Conservation (phyloP, 1,140 invertebrate genomes). For the Cotesia typhae region DNA sequence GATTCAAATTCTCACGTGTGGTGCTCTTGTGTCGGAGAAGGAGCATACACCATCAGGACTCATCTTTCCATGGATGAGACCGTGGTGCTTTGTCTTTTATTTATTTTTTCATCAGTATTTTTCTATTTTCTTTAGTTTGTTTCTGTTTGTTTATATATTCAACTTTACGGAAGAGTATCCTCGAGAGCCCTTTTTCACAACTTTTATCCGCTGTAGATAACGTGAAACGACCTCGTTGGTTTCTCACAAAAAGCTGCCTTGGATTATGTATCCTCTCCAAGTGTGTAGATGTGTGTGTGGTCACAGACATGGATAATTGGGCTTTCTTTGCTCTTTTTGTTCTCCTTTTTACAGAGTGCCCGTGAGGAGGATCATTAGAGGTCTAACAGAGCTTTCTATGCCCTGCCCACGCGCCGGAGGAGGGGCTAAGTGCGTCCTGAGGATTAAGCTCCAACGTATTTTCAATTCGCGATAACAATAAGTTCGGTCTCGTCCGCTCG, state of each 20-base stretch:
- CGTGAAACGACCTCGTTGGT: slow-evolving; percentile 20
- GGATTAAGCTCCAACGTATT: slow-evolving; percentile 54
- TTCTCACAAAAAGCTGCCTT: slow-evolving; percentile 19
- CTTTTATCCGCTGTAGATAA: slow-evolving; percentile 24
- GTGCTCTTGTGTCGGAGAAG: not conserved
- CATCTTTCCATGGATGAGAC: slow-evolving; percentile 18
- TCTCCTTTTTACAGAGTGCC: no score
- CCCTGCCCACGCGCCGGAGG: not conserved
- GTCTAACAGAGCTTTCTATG: not conserved
- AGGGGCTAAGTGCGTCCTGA: slow-evolving; percentile 29
- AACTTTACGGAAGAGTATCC: slow-evolving; percentile 9
- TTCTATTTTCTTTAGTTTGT: slow-evolving; percentile 4
- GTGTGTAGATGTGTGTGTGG: not conserved
- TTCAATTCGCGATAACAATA: slow-evolving; percentile 59
- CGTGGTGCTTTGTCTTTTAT: not conserved
- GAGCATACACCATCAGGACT: not conserved
- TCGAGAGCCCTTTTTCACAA: slow-evolving; percentile 15
- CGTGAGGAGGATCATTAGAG: slow-evolving; percentile 16
- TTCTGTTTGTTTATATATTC: slow-evolving; percentile 17
- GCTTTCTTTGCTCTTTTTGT: no score
- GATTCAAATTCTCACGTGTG: slow-evolving; percentile 17
- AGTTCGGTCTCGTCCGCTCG: slow-evolving; percentile 49
- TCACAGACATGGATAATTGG: slow-evolving; percentile 4
- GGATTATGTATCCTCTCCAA: no score
- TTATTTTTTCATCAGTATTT: slow-evolving; percentile 10